Conservation (phyloP, 1,140 invertebrate species). For the Microplitis demolitor region DNA sequence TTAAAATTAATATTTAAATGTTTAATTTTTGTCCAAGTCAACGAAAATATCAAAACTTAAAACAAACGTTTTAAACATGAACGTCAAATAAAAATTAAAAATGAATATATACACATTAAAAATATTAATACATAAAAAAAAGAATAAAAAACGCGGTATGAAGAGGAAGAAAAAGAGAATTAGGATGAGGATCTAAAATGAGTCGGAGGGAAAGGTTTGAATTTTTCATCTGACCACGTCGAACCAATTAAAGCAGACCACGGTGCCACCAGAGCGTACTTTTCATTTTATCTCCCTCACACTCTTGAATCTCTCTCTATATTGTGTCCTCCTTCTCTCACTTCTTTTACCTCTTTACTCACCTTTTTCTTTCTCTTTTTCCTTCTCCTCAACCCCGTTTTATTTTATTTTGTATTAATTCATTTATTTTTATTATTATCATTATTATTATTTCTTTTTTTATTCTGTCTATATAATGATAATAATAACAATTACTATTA, state of each 20-base stretch:
- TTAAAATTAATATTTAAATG: too few species aligned
- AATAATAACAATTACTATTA: background rate
- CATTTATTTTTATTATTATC: background rate
- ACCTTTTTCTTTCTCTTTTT: background rate
- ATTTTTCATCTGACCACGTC: slow-evolving; percentile 61
- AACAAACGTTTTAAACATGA: too few species aligned
- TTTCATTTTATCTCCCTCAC: background rate
- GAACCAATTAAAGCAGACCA: slow-evolving; percentile 60
- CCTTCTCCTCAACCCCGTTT: background rate
- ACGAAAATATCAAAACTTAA: too few species aligned
- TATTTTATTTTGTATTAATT: slow-evolving; percentile 19
- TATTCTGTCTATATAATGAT: background rate
- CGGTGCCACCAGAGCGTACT: background rate
- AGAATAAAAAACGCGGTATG: background rate
- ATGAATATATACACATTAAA: too few species aligned
- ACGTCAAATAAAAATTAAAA: too few species aligned
- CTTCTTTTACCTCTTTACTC: background rate
- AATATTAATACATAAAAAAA: background rate
- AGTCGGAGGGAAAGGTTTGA: slow-evolving; percentile 43
- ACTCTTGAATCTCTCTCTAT: background rate
- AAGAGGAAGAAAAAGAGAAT: background rate
- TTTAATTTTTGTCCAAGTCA: too few species aligned
- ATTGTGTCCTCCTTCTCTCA: too few species aligned
- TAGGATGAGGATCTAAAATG: background rate
- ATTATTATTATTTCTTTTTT: background rate